Conservation (phyloP, 2,113 vertebrate species). For the Sphyrna mokarran region DNA sequence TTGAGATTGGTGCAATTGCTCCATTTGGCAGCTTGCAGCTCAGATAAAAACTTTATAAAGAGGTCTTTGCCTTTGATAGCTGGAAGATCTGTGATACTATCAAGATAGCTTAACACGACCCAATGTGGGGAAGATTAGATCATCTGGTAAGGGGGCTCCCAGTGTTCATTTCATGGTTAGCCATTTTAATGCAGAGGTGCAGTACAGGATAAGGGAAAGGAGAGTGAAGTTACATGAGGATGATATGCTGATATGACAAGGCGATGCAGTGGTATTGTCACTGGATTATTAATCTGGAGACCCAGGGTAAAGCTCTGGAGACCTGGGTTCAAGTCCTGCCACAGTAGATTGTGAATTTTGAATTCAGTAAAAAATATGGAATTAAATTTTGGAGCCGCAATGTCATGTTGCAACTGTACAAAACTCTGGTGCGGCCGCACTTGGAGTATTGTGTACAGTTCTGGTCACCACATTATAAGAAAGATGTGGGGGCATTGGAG, state of each 20-base stretch:
- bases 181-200: background rate
- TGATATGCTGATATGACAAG: background rate
- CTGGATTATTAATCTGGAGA: too few relatives aligned
- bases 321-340: too few relatives aligned
- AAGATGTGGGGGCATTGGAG: too few relatives aligned
- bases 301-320: too few relatives aligned
- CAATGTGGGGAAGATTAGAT: background rate
- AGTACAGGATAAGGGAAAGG: background rate
- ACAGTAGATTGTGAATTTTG: too few relatives aligned
- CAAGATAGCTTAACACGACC: background rate
- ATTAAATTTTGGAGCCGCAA: too few relatives aligned
- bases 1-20: background rate
- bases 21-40: background rate
- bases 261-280: too few relatives aligned
- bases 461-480: too few relatives aligned
- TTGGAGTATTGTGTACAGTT: too few relatives aligned
- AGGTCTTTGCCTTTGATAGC: background rate
- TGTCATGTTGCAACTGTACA: too few relatives aligned
- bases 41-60: background rate
- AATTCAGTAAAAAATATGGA: too few relatives aligned
- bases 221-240: background rate
- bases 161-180: background rate
- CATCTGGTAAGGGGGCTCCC: background rate
- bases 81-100: background rate
- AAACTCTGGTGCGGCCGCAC: too few relatives aligned